These are phyloP conservation scores for Microcaecilia unicolor DNA, from an alignment of 2,797 vertebrate species.

Conservation along the genomic window DNA sequence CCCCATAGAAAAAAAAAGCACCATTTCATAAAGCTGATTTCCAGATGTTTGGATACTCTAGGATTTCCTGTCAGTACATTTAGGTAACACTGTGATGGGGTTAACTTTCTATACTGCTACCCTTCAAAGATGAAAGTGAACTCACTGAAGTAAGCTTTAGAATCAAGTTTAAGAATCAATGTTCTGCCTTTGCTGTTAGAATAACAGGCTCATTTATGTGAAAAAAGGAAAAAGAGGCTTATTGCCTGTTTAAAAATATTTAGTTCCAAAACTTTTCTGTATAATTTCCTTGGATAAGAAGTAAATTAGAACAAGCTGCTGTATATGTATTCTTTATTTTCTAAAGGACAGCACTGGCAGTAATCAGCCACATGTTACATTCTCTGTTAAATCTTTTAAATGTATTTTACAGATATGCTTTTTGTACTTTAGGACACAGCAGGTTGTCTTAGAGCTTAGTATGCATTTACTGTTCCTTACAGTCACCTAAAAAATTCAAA, in stretches of 20 bases:
- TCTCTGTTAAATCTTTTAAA: constrained; percentile 1
- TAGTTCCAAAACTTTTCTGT: too few species aligned
- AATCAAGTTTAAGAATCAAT: constrained; percentile 41
- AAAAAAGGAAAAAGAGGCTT: background rate
- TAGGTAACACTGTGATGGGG: constrained; percentile 53
- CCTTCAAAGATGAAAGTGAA: constrained; percentile 49
- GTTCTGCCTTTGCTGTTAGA: constrained; percentile 25
- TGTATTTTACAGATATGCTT: background rate
- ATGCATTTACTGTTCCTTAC: constrained; percentile 5
- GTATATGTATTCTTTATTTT: too few species aligned
- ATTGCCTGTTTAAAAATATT: background rate
- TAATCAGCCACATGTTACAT: background rate
- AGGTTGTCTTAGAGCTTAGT: constrained; percentile 3
- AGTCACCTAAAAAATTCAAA: constrained; percentile 8
- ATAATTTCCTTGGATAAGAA: too few species aligned
- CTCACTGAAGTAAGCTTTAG: constrained; percentile 35
- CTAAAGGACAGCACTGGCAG: background rate
- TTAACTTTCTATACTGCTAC: constrained; percentile 54
- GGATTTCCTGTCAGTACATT: constrained; percentile 55
- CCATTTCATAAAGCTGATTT: constrained; percentile 42
- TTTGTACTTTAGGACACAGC: background rate
- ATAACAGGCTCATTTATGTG: constrained; percentile 22
- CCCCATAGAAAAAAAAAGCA: constrained; percentile 39
- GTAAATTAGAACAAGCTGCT: too few species aligned
- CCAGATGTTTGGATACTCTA: constrained; percentile 60